Evolutionary conservation across 2,888 invertebrate species (phyloP), one percentile per base, ranked within the genome.

Genomic region (Drosophila mettleri): DNA sequence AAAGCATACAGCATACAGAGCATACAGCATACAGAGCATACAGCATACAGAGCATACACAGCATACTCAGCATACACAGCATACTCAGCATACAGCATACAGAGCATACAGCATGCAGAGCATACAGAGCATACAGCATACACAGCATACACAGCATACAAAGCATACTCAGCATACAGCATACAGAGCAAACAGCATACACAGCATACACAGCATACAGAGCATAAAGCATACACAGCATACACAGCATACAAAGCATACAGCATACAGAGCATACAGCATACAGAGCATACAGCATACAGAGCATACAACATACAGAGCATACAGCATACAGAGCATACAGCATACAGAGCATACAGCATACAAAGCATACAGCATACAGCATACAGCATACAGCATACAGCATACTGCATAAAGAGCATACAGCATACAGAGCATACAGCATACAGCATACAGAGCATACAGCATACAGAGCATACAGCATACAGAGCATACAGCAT

Each of bases 91-190:
- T 27, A 9, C 9, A 43, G n/a, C 24, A 24, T 24, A 43, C 4
- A 43, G 22, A 43, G n/a, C n/a, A n/a, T 43, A 43, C 4, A 43
- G 43, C n/a, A 43, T 43, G 24, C 4, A 24, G n/a, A n/a, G 24
- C 12, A 33, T 2, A 34, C n/a, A 6, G 1, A 22, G 5, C 2
- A 16, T 27, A 9, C 9, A 43, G n/a, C 24, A 24, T 24, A 43
- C 4, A 43, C 14, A 43, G n/a, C n/a, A n/a, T 43, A 43, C 4
- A 43, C n/a, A n/a, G 43, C n/a, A 43, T 43, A 43, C 4, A 24
- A 8, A n/a, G 24, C 12, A 43, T 43, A 24, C 9, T 24, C 24
- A 22, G 5, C 2, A 16, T 27, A 9, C 9, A 43, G n/a, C 24
- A 24, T 24, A 43, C 4, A 43, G 22, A 43, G n/a, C n/a, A n/a